Evolutionary conservation across 1,140 invertebrate species (phyloP).

Genomic region (Neodiprion fabricii): DNA sequence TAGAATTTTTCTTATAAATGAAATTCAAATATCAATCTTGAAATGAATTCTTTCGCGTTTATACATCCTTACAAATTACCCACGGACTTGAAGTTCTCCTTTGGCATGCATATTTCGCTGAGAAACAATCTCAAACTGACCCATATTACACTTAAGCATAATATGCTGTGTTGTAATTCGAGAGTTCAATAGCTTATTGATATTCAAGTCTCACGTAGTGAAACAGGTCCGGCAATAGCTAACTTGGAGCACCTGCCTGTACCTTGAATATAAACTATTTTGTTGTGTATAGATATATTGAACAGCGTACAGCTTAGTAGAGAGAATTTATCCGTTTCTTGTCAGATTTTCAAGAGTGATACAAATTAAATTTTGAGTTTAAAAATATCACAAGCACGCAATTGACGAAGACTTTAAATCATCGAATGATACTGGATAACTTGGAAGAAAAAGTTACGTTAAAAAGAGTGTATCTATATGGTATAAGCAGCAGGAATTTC

Average conservation of each 20-base stretch:
- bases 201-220: conserved; percentile 34
- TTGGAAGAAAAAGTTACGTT: no score
- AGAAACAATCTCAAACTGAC: conserved; percentile 24
- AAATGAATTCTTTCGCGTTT: neutral
- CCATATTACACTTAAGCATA: conserved; percentile 36
- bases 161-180: conserved; percentile 41
- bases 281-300: neutral
- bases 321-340: no score
- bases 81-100: neutral
- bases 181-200: conserved; percentile 44
- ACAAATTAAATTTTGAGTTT: no score
- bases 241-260: neutral
- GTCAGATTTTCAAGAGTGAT: no score
- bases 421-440: no score
- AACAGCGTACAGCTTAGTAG: neutral
- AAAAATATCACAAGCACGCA: no score
- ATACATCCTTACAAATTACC: neutral
- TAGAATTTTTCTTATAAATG: neutral
- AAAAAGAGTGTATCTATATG: no score
- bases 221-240: neutral
- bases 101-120: neutral
- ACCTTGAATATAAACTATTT: neutral
- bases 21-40: neutral
- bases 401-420: no score
- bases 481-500: neutral